phyloP scores from a whole-genome alignment of 2,888 invertebrate genomes.

The Xylota segnis region DNA sequence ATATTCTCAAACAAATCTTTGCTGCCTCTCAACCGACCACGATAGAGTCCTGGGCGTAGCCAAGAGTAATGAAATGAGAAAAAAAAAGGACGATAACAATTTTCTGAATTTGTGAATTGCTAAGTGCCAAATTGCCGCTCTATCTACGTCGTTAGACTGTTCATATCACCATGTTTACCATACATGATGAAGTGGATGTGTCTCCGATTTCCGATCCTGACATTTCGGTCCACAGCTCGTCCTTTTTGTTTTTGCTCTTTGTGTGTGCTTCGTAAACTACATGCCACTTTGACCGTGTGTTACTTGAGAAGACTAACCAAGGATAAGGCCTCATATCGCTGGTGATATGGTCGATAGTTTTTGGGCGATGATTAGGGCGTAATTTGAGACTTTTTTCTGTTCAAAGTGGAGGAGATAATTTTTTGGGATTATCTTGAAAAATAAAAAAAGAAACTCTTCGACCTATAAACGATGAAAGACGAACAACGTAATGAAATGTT shows the following conservation, averaged over 20 bases:
- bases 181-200: constrained; percentile 70
- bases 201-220: constrained; percentile 62
- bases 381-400: constrained; percentile 65
- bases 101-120: constrained; percentile 45
- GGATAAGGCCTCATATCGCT: constrained; percentile 50
- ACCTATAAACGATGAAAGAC: constrained; percentile 41
- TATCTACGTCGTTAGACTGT: constrained; percentile 44
- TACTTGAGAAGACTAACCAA: constrained; percentile 74
- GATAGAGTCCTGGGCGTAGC: constrained; percentile 36
- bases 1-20: constrained; percentile 37
- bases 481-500: constrained; percentile 52
- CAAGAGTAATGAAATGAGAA: constrained; percentile 40
- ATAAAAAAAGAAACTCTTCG: constrained; percentile 11
- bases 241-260: constrained; percentile 24
- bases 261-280: constrained; percentile 47
- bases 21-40: constrained; percentile 15
- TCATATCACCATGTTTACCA: constrained; percentile 70
- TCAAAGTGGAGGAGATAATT: constrained; percentile 61
- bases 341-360: constrained; percentile 63
- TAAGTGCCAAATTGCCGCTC: constrained; percentile 54
- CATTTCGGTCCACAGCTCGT: constrained; percentile 19
- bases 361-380: constrained; percentile 67
- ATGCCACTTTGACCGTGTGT: constrained; percentile 72
- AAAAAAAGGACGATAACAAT: constrained; percentile 40
- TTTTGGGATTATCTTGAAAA: constrained; percentile 19